Base-by-base conservation (phyloP, 2,113 vertebrate genomes). In the Mugil cephalus region DNA sequence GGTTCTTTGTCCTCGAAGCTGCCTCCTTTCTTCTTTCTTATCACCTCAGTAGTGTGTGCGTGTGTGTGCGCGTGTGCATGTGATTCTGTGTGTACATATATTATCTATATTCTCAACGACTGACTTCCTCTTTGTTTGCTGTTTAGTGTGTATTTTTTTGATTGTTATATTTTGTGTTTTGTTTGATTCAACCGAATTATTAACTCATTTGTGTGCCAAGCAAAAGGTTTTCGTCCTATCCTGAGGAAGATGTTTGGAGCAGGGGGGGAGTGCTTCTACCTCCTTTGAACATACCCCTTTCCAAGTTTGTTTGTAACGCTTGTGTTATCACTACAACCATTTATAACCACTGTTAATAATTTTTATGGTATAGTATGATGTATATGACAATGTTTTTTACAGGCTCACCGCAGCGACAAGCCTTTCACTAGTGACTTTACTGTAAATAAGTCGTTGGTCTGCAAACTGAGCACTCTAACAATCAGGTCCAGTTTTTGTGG, bases 271-370 rank as follows among this genome's bases (percentile, higher is more conserved):
- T 1, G 1, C 0, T 7, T 10, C 24, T 56, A 13, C n/a, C 8
- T 40, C n/a, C 8, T 40, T 15, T 43, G 43, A 76, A 50, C n/a
- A 43, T 43, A 34, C 61, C 18, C 6, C 21, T 59, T 11, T 62
- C 10, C 54, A 45, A 39, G 67, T 71, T 34, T 80, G 4, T 81
- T 80, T 74, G 59, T 79, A 80, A 67, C 66, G 46, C 70, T 75
- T 70, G 38, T 84, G 51, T 80, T 78, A 67, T 79, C 77, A 80
- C 62, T 79, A 68, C 62, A 65, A 77, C 68, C 74, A 74, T 87
- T 83, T 88, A 90, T 89, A 92, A 93, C 92, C 92, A 93, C 92
- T 93, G 84, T 82, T 81, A 52, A 79, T 79, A 45, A 30, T 84
- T 86, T 89, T 60, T 86, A 86, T 76, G 47, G 21, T 87, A 83